Percentiles rank a stretch among this genome's conserved stretches.
Conservation (phyloP, 2,797 vertebrate genomes). For the Nyctalus aviator region DNA sequence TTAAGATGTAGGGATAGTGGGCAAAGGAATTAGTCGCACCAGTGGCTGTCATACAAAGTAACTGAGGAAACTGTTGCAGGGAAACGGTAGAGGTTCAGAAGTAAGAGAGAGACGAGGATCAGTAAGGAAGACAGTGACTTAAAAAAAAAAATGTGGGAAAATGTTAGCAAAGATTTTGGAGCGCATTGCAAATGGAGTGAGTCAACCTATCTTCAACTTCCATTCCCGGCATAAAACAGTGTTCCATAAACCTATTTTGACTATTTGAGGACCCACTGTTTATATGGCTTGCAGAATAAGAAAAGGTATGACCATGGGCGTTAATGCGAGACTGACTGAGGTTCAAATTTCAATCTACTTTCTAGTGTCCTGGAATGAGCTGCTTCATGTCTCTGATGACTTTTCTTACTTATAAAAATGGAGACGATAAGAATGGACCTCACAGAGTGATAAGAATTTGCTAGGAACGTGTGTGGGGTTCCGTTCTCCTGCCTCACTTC, state of each 20-base stretch:
- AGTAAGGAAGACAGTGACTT: neutral
- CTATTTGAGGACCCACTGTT: slow-evolving; percentile 11
- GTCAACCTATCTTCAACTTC: neutral
- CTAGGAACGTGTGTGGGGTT: neutral
- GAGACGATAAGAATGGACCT: neutral
- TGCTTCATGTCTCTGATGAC: neutral
- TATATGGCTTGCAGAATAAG: neutral
- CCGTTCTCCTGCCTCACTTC: neutral
- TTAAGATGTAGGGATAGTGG: neutral
- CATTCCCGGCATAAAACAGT: neutral
- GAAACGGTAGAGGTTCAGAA: slow-evolving; percentile 8
- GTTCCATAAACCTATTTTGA: neutral
- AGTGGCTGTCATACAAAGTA: neutral
- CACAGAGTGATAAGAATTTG: neutral
- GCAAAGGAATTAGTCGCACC: neutral
- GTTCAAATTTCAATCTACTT: slow-evolving; percentile 26
- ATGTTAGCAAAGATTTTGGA: neutral
- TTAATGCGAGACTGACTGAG: neutral
- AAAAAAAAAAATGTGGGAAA: neutral
- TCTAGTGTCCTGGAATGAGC: slow-evolving; percentile 15
- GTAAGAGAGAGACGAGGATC: neutral
- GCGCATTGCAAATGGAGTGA: neutral
- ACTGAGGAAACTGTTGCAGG: neutral
- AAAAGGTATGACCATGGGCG: neutral
- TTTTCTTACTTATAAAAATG: slow-evolving; percentile 21